Evolutionary conservation across 2,113 vertebrate species (phyloP).

Genomic region (Podarcis raffonei): DNA sequence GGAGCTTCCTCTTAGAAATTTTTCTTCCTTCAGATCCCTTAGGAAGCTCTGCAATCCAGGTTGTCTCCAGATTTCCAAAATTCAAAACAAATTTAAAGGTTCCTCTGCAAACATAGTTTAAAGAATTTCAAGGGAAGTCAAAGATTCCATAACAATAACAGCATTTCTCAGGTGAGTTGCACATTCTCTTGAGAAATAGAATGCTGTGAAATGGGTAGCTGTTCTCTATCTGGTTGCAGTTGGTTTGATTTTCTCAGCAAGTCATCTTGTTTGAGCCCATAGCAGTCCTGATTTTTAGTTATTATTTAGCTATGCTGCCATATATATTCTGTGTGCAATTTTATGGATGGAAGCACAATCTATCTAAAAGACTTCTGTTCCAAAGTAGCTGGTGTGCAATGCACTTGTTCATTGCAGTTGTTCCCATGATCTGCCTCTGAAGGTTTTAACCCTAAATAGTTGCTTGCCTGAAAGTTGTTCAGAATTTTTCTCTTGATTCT

Average conservation of each 20-base stretch:
- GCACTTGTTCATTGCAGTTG: neutral
- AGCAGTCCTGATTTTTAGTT: neutral
- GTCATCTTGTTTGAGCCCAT: neutral
- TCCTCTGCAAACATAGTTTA: neutral
- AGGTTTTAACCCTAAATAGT: neutral
- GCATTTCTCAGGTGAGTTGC: neutral
- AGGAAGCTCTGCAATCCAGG: neutral
- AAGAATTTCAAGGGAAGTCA: neutral
- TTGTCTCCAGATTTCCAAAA: neutral
- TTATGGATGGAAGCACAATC: neutral
- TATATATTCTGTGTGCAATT: neutral
- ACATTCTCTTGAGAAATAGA: neutral
- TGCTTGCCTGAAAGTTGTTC: fast-evolving
- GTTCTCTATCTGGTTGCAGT: neutral
- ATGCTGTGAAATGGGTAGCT: neutral
- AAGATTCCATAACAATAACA: neutral
- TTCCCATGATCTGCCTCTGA: neutral
- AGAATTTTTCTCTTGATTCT: neutral
- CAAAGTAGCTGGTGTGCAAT: too few relatives aligned
- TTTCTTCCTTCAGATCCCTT: neutral
- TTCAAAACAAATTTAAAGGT: neutral
- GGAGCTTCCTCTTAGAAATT: neutral
- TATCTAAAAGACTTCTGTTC: neutral
- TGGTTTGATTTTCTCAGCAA: neutral
- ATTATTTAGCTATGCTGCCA: neutral